phyloP scores from a whole-genome alignment of 2,888 invertebrate species.

The Rosalia funebris region DNA sequence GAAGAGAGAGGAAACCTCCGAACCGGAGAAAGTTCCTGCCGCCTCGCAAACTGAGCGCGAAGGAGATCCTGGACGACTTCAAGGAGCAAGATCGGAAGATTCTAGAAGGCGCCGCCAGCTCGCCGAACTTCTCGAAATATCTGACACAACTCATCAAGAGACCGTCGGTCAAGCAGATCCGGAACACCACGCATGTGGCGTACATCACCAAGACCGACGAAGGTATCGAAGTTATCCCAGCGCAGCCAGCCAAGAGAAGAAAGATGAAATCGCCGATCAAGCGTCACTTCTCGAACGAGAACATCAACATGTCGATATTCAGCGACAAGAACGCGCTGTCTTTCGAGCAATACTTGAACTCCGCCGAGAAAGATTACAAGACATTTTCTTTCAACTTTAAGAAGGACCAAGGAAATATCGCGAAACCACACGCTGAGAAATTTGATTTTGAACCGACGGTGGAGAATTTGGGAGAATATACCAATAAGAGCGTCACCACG shows the following conservation, averaged over 20 bases:
- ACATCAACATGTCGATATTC: slow-evolving; percentile 43
- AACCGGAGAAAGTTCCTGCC: slow-evolving; percentile 43
- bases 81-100: slow-evolving; percentile 51
- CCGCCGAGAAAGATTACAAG: slow-evolving; percentile 46
- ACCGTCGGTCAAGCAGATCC: slow-evolving; percentile 54
- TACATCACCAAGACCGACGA: slow-evolving; percentile 49
- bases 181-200: slow-evolving; percentile 52
- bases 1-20: neutral
- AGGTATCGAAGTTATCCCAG: slow-evolving; percentile 51
- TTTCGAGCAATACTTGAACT: slow-evolving; percentile 52
- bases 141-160: slow-evolving; percentile 51
- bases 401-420: neutral
- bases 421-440: slow-evolving; percentile 15
- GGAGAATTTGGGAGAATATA: slow-evolving; percentile 33
- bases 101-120: slow-evolving; percentile 42
- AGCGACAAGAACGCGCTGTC: slow-evolving; percentile 48
- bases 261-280: slow-evolving; percentile 20
- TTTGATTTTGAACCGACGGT: slow-evolving; percentile 34
- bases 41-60: slow-evolving; percentile 49
- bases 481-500: slow-evolving; percentile 29
- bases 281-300: slow-evolving; percentile 32
- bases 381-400: slow-evolving; percentile 44
- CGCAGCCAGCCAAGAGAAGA: slow-evolving; percentile 24
- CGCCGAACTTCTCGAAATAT: slow-evolving; percentile 47
- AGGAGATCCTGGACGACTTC: slow-evolving; percentile 54